Conservation (phyloP, 2,888 invertebrate genomes). For the Diarsia mendica region DNA sequence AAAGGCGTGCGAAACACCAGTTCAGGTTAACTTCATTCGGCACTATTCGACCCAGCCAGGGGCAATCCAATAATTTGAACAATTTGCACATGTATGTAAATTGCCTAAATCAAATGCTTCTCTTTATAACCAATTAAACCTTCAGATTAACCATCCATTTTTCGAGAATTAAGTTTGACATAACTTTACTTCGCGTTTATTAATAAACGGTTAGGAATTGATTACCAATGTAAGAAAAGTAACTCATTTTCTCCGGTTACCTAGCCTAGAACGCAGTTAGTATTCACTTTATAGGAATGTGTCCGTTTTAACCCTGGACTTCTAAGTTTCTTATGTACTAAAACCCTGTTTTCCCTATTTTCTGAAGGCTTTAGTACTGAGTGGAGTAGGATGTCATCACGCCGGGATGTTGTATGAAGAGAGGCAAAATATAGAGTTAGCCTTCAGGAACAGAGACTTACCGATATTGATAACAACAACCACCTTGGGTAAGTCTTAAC, state of each 20-base stretch:
- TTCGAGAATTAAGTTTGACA: not conserved
- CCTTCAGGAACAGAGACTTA: constrained; percentile 92
- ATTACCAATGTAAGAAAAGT: not conserved
- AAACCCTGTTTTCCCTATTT: not conserved
- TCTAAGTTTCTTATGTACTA: not conserved
- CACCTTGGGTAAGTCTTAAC: constrained; percentile 87
- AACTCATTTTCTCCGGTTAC: not conserved
- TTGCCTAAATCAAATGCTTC: not conserved
- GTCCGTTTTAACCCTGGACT: not conserved
- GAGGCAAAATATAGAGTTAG: constrained; percentile 91
- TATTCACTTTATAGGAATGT: not conserved
- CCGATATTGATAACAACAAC: constrained; percentile 93
- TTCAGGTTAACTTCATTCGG: not conserved
- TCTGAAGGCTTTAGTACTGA: constrained; percentile 81
- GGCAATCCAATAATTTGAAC: not conserved
- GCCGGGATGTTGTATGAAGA: constrained; percentile 93
- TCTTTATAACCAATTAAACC: not conserved
- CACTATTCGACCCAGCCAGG: not conserved
- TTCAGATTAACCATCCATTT: not conserved
- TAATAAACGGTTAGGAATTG: not conserved
- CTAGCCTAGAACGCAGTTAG: too few species aligned
- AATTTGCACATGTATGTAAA: not conserved
- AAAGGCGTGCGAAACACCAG: not conserved
- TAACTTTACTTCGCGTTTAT: not conserved
- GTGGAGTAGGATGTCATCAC: constrained; percentile 94